Conservation (phyloP, 92 coral and sea anemone species). For the Muricea muricata region DNA sequence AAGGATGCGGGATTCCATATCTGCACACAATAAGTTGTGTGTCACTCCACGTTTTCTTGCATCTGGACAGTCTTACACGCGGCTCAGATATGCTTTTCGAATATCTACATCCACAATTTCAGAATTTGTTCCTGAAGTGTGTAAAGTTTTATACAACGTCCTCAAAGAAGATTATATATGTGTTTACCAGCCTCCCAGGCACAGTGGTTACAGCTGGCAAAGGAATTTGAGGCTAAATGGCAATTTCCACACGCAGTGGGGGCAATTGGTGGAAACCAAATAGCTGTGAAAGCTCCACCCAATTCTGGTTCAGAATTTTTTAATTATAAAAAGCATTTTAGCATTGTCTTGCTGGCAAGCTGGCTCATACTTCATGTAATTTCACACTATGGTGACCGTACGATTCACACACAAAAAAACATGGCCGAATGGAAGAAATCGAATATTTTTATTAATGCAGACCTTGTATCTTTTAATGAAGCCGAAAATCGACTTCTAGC, state of each 20-base stretch:
- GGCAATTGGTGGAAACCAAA: constrained; percentile 74
- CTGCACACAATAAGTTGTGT: constrained; percentile 60
- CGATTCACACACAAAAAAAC: no score
- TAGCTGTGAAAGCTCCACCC: constrained; percentile 63
- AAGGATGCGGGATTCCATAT: constrained; percentile 1
- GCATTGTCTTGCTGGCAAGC: no score
- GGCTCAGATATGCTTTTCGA: constrained; percentile 52
- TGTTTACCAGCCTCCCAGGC: constrained; percentile 33
- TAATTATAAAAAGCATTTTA: constrained; percentile 75
- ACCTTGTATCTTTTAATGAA: no score
- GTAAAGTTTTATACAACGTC: background rate
- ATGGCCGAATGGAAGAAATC: no score
- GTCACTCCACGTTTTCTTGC: constrained; percentile 68
- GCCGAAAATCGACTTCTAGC: constrained; percentile 32
- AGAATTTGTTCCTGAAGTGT: background rate
- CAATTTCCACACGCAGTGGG: constrained; percentile 73
- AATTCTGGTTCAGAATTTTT: constrained; percentile 65
- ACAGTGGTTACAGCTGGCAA: constrained; percentile 61
- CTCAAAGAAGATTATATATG: background rate
- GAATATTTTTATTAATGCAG: no score
- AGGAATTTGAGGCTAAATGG: constrained; percentile 62
- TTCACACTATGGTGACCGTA: no score
- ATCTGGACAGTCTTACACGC: background rate
- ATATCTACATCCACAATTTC: constrained; percentile 53
- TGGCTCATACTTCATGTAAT: no score